Evolutionary conservation across 2,888 invertebrate genomes (phyloP).

Genomic region (Hirudinaria manillensis): DNA sequence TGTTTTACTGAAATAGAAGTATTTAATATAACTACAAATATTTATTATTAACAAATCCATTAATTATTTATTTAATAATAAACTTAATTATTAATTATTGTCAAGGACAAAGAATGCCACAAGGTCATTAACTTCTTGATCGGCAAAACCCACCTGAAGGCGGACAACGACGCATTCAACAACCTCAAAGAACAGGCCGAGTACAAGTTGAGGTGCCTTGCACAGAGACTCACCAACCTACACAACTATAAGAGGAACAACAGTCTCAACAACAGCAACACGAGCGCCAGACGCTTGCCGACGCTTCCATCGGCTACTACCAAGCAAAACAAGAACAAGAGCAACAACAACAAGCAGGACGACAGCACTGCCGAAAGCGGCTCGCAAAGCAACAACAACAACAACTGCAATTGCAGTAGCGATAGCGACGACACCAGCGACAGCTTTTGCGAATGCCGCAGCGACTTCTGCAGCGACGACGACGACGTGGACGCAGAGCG

Average conservation of each 20-base stretch:
- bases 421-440: neutral
- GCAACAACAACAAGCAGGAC: slow-evolving; percentile 1
- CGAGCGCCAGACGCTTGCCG: neutral
- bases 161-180: slow-evolving; percentile 16
- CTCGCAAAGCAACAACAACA: neutral
- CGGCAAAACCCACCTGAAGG: slow-evolving; percentile 14
- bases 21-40: too few relatives aligned
- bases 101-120: slow-evolving; percentile 25
- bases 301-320: neutral
- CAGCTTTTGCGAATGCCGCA: neutral
- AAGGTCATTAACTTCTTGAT: slow-evolving; percentile 20
- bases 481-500: neutral
- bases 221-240: slow-evolving; percentile 18
- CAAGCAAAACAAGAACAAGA: neutral
- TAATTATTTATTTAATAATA: too few relatives aligned
- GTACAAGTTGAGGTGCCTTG: slow-evolving; percentile 25
- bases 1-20: too few relatives aligned
- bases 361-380: neutral
- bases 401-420: neutral
- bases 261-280: slow-evolving; percentile 30
- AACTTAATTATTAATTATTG: too few relatives aligned
- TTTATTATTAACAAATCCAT: too few relatives aligned
- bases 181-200: slow-evolving; percentile 28
- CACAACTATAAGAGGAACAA: slow-evolving; percentile 29
- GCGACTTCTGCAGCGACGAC: slow-evolving; percentile 1